Percentiles rank a stretch among this genome's conserved stretches.
Evolutionary conservation across 2,797 vertebrate species (phyloP).

Genomic region (Anguilla anguilla): DNA sequence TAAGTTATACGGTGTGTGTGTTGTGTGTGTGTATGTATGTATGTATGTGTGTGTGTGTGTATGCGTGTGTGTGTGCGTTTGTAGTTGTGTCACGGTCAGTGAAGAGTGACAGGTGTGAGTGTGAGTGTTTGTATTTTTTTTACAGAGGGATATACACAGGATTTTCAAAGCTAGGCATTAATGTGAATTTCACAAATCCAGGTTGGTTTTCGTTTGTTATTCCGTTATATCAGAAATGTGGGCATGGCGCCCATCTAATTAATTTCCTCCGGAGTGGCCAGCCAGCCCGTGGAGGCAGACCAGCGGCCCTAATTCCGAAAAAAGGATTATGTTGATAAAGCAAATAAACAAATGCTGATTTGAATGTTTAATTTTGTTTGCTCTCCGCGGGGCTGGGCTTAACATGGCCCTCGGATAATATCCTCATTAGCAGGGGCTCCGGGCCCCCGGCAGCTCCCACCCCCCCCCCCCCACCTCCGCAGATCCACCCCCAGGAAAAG

Average conservation of each 20-base stretch:
- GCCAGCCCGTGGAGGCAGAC: constrained; percentile 8
- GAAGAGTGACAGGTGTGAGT: background rate
- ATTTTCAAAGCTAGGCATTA: background rate
- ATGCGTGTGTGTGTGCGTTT: background rate
- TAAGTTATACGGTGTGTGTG: background rate
- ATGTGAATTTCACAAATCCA: background rate
- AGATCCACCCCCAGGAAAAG: background rate
- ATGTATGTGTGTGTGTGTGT: background rate
- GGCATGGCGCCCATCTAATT: constrained; percentile 33
- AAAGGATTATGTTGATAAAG: constrained; percentile 33
- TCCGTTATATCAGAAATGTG: constrained; percentile 10
- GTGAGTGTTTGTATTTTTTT: constrained; percentile 8
- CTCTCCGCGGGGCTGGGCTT: constrained; percentile 29
- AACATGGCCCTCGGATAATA: constrained; percentile 29
- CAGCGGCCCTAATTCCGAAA: constrained; percentile 25
- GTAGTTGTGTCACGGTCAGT: background rate
- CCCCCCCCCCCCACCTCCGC: background rate
- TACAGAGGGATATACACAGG: background rate
- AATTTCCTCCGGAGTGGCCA: constrained; percentile 29
- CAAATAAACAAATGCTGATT: constrained; percentile 39
- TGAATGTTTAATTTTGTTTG: constrained; percentile 44
- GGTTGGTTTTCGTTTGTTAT: constrained; percentile 19
- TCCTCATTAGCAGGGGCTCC: constrained; percentile 30
- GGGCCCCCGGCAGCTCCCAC: constrained; percentile 13
- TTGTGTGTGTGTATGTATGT: background rate